Evolutionary conservation across 2,888 invertebrate species (phyloP), one percentile per base, ranked within the genome.

Genomic region (Cerastoderma edule): DNA sequence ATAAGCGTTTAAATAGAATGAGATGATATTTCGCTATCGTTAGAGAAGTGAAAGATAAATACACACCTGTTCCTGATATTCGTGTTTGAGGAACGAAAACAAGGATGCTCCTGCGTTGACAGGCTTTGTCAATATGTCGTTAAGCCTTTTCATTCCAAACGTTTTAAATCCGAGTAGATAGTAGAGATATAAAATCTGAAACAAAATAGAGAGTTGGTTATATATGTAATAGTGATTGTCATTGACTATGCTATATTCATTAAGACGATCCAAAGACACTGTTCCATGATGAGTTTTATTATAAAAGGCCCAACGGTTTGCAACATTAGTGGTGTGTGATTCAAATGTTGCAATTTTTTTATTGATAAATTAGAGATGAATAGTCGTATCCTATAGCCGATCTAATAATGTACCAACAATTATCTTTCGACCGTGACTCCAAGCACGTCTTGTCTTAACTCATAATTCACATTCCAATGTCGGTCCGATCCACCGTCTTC

Each of bases 141-240:
- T 69, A n/a, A 83, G 80, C 13, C 77, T 75, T n/a, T 77, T 74
- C 13, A 97, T 93, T 89, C 97, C 81, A 46, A 99, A 98, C 1
- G 99, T 94, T 83, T 97, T 95, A 93, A 98, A 98, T 19, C 99
- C 99, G 78, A 99, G 95, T 66, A 99, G 94, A 91, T 99, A 99
- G 95, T 99, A 99, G 97, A 99, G 98, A 95, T 99, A 99, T 99
- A 99, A 99, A 33, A 88, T 80, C 88, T 88, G 79, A 33, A 79
- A 68, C 16, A 33, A 69, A 33, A 65, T 13, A 46, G 8, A 35
- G 30, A 63, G 10, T 28, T n/a, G n/a, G n/a, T n/a, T n/a, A n/a
- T n/a, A n/a, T n/a, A n/a, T n/a, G n/a, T n/a, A n/a, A n/a, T n/a
- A n/a, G n/a, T n/a, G n/a, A n/a, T n/a, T n/a, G n/a, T n/a, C n/a